phyloP scores from a whole-genome alignment of 2,888 invertebrate species.

The Zelleria hepariella region DNA sequence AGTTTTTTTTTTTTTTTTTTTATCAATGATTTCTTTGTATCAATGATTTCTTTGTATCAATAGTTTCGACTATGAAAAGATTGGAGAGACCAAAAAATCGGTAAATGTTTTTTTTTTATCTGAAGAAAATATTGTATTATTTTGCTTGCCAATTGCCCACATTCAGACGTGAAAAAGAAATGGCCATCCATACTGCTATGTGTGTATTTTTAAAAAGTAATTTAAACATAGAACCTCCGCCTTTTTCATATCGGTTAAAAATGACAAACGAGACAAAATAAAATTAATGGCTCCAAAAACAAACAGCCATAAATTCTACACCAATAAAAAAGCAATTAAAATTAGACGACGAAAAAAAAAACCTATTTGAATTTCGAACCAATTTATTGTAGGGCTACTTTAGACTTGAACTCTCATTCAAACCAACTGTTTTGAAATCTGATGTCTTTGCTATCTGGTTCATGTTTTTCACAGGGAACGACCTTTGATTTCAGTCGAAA shows the following conservation, averaged over 20 bases:
- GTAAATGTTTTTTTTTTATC: no score
- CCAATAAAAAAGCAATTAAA: conserved; percentile 69
- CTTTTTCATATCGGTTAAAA: not conserved
- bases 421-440: not conserved
- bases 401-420: not conserved
- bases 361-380: conserved; percentile 55
- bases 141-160: no score
- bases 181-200: no score
- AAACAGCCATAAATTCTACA: conserved; percentile 55
- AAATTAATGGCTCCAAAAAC: conserved; percentile 44
- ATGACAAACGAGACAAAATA: conserved; percentile 24
- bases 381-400: conserved; percentile 22
- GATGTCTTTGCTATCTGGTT: conserved; percentile 17
- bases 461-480: not conserved
- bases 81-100: no score
- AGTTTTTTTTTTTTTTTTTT: no score
- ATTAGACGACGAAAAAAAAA: conserved; percentile 43
- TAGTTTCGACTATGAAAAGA: no score
- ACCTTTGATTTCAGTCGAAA: not conserved
- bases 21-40: no score
- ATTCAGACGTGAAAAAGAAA: no score
- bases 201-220: no score
- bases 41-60: no score
- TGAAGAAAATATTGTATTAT: no score
- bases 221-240: no score